Conservation (phyloP, 1,140 invertebrate species). For the Aphis gossypii region DNA sequence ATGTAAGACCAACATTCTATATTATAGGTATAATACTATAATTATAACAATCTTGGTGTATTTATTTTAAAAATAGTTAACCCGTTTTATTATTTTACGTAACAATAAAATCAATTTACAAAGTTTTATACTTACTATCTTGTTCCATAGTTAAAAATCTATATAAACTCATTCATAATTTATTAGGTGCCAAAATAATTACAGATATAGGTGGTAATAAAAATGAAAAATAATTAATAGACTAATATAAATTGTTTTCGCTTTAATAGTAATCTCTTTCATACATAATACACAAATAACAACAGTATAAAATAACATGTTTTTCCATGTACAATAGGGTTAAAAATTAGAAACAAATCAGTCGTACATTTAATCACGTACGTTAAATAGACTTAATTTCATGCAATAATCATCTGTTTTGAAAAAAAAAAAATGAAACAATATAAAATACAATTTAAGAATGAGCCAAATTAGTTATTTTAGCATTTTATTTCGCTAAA, state of each 20-base stretch:
- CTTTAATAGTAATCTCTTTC: constrained; percentile 48
- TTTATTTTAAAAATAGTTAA: not conserved
- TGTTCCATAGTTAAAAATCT: not conserved
- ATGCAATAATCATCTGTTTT: constrained; percentile 24
- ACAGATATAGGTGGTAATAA: not conserved
- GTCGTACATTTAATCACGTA: constrained; percentile 42
- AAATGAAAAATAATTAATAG: not conserved
- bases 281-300: constrained; percentile 53
- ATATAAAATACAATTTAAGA: constrained; percentile 44
- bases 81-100: not conserved
- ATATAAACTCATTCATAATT: not conserved
- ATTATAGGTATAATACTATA: not conserved
- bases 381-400: constrained; percentile 24
- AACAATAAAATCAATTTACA: not conserved
- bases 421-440: constrained; percentile 23
- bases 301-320: constrained; percentile 57
- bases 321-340: constrained; percentile 40
- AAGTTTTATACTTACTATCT: not conserved
- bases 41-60: not conserved
- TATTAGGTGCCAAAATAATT: not conserved
- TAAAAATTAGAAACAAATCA: constrained; percentile 53
- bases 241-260: constrained; percentile 28
- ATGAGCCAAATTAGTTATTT: constrained; percentile 16
- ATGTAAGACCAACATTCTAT: not conserved
- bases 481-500: constrained; percentile 41